Percentiles rank a stretch among this genome's conserved stretches.
phyloP scores from a whole-genome alignment of 2,797 vertebrate genomes.

The Graptemys geographica region DNA sequence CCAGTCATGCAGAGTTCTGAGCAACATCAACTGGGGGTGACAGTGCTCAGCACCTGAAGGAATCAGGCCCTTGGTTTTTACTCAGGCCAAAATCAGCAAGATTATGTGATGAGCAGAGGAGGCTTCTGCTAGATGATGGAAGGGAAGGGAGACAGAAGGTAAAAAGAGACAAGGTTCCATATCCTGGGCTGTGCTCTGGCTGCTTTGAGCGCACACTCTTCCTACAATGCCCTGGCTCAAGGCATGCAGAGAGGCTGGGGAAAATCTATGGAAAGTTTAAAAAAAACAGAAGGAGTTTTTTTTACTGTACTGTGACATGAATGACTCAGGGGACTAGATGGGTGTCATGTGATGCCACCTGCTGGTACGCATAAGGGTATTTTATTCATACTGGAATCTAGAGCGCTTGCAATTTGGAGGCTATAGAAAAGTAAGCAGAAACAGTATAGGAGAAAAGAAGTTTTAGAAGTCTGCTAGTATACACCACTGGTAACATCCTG shows the following conservation, averaged over 20 bases:
- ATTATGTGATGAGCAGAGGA: neutral
- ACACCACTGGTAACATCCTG: neutral
- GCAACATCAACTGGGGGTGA: neutral
- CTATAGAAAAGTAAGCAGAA: neutral
- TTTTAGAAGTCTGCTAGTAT: neutral
- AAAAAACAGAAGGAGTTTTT: neutral
- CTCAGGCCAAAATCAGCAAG: neutral
- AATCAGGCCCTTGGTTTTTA: neutral
- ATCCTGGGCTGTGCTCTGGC: neutral
- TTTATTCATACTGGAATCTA: too few relatives aligned
- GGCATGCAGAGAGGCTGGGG: neutral
- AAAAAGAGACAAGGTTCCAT: neutral
- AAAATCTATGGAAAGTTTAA: neutral
- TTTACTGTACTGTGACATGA: neutral
- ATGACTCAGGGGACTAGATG: neutral
- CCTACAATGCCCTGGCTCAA: neutral
- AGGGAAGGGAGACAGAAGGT: neutral
- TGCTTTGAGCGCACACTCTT: neutral
- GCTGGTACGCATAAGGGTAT: neutral
- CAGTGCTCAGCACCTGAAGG: neutral
- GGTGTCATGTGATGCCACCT: neutral
- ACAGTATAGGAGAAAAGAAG: neutral
- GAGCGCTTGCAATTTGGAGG: accelerated
- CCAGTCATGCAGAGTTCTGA: neutral
- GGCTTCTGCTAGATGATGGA: neutral